Percentiles rank a stretch among this genome's conserved stretches.
phyloP scores from a whole-genome alignment of 1,140 invertebrate genomes.

The Cotesia chilonis region DNA sequence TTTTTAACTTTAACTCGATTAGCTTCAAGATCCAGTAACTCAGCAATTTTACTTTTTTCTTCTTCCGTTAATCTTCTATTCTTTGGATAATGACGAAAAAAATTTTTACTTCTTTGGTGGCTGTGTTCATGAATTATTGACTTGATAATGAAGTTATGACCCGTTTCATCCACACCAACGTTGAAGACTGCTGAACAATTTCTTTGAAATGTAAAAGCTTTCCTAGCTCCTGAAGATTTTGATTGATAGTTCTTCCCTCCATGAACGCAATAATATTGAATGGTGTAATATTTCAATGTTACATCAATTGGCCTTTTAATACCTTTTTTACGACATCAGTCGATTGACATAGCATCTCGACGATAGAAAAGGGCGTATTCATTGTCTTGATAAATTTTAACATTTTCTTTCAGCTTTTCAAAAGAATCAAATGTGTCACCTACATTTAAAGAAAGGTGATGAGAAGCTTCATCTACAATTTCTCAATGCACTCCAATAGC shows the following conservation, averaged over 20 bases:
- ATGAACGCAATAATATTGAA: constrained; percentile 28
- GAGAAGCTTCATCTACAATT: no score
- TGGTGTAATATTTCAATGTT: constrained; percentile 27
- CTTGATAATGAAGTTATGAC: neutral
- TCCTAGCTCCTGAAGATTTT: constrained; percentile 4
- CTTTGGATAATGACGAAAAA: constrained; percentile 24
- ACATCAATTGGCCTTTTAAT: no score
- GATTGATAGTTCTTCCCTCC: constrained; percentile 32
- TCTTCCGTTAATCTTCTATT: neutral
- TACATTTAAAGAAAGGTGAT: no score
- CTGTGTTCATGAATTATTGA: constrained; percentile 14
- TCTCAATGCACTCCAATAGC: no score
- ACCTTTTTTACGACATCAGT: no score
- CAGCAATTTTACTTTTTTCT: constrained; percentile 7
- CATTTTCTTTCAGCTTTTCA: no score
- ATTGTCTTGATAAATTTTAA: no score
- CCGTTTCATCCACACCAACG: neutral
- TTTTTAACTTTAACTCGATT: constrained; percentile 25
- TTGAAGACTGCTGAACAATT: constrained; percentile 17
- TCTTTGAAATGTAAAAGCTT: constrained; percentile 29
- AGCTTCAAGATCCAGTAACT: constrained; percentile 16
- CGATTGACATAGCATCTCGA: no score
- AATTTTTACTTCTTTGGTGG: constrained; percentile 16
- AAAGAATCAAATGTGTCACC: no score
- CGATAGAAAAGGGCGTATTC: no score